A percentile compares a stretch with the other conserved stretches of the same genome.
These are phyloP conservation scores for Panagrolaimus sp. DNA, from an alignment of 1,140 invertebrate genomes.

Conservation along the genomic window DNA sequence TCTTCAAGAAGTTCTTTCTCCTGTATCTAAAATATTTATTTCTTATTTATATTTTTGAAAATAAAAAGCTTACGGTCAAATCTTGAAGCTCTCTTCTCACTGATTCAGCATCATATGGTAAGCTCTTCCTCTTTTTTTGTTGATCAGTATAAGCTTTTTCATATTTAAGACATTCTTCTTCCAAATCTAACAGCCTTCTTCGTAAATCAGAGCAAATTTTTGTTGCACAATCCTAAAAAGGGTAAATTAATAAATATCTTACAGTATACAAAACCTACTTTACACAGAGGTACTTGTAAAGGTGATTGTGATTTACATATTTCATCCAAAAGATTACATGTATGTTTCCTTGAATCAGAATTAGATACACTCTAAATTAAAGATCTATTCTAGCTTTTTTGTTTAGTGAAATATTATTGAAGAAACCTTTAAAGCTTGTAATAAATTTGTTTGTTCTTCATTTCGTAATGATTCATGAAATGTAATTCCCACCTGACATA, in stretches of 20 bases:
- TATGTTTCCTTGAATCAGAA: neutral
- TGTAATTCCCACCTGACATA: too few species aligned
- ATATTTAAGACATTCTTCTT: neutral
- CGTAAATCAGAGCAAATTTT: neutral
- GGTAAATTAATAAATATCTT: neutral
- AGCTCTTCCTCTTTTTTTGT: neutral
- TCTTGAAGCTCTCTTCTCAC: conserved; percentile 21
- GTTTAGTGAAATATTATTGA: too few species aligned
- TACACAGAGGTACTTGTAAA: neutral
- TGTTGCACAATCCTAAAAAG: conserved; percentile 8
- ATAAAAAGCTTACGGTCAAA: conserved; percentile 32
- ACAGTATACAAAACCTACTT: neutral
- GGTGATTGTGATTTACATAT: neutral
- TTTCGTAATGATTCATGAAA: too few species aligned
- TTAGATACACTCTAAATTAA: neutral
- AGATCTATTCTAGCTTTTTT: neutral
- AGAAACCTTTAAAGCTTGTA: too few species aligned
- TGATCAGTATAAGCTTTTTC: neutral
- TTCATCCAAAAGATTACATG: neutral
- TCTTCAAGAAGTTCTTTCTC: conserved; percentile 35
- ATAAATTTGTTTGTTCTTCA: too few species aligned
- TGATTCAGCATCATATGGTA: neutral
- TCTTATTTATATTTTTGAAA: neutral
- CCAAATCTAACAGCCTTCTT: neutral
- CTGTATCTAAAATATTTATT: conserved; percentile 41